These are phyloP conservation scores for Argyra leucocephala DNA, from an alignment of 2,888 invertebrate species.

Conservation along the genomic window DNA sequence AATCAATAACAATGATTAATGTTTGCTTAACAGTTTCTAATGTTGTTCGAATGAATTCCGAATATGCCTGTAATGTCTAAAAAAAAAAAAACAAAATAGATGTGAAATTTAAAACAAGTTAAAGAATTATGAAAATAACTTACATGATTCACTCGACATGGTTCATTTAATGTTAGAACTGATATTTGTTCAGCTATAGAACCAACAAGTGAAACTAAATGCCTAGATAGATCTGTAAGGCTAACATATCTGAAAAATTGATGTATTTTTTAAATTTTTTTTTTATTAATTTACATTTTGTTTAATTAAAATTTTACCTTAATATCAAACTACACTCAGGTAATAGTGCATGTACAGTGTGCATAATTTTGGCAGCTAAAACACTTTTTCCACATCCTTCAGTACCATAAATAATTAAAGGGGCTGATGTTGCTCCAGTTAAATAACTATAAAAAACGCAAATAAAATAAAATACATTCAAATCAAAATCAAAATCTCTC, in stretches of 20 bases:
- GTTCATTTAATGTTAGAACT: constrained; percentile 57
- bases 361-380: constrained; percentile 61
- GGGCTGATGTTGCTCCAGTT: constrained; percentile 50
- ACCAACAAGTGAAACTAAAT: constrained; percentile 50
- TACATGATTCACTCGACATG: constrained; percentile 54
- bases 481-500: constrained; percentile 13
- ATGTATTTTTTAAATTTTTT: not conserved
- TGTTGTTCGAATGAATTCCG: constrained; percentile 46
- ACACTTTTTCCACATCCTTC: constrained; percentile 80
- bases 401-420: constrained; percentile 65
- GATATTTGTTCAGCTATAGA: constrained; percentile 68
- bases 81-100: constrained; percentile 14
- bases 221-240: constrained; percentile 36
- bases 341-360: constrained; percentile 54
- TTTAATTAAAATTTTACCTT: constrained; percentile 33
- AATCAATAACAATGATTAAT: constrained; percentile 66
- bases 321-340: constrained; percentile 51
- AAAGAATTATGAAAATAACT: constrained; percentile 31
- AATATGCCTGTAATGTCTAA: constrained; percentile 64
- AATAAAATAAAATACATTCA: constrained; percentile 10
- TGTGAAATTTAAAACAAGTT: not conserved
- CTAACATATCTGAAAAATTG: constrained; percentile 33
- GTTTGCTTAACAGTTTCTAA: constrained; percentile 44
- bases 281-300: not conserved
- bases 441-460: constrained; percentile 60